Base-by-base conservation (phyloP, 1,140 invertebrate genomes). In the Archegozetes longisetosus region DNA sequence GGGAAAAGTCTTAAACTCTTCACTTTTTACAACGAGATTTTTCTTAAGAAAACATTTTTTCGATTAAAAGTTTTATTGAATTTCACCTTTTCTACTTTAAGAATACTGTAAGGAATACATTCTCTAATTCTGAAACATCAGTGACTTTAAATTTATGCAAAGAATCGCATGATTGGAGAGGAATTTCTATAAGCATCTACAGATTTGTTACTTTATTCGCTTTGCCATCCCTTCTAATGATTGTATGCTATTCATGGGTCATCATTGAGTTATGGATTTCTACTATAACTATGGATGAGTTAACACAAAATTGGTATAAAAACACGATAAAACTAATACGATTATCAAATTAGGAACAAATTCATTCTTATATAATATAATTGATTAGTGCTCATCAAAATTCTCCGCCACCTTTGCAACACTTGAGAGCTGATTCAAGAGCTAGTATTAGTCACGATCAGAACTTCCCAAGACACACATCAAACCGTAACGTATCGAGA, bases 241-340 rank as follows among this genome's bases (percentile, higher is more conserved):
- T 73, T 14, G 68, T 74, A 60, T 79, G 76, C 66, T 80, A 80
- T 64, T 64, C 72, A n/a, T 70, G 69, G 28, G 77, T 79, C 13
- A 78, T 80, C 53, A 69, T 70, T 28, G 76, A 77, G 55, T 70
- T 80, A 0, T 80, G 78, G 78, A 68, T 71, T 54, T 77, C 75
- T 51, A 77, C 77, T 1, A 69, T 69, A 27, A 74, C 68, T 29
- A 74, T 75, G 55, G 68, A 66, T 46, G 69, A 73, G 24, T 67
- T 75, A 23, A 75, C 74, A 4, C 73, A 72, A 57, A 62, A 46
- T 20, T 6, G 29, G n/a, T 23, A 14, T 12, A 55, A 4, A 55
- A 17, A 57, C 23, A 57, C 4, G 40, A 20, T 32, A 13, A 4
- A 22, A 46, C n/a, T 55, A 46, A 55, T 2, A 23, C 29, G 27